Percentiles rank a stretch among this genome's conserved stretches.
Conservation (phyloP, 2,113 vertebrate species). For the Rhinoderma darwinii region DNA sequence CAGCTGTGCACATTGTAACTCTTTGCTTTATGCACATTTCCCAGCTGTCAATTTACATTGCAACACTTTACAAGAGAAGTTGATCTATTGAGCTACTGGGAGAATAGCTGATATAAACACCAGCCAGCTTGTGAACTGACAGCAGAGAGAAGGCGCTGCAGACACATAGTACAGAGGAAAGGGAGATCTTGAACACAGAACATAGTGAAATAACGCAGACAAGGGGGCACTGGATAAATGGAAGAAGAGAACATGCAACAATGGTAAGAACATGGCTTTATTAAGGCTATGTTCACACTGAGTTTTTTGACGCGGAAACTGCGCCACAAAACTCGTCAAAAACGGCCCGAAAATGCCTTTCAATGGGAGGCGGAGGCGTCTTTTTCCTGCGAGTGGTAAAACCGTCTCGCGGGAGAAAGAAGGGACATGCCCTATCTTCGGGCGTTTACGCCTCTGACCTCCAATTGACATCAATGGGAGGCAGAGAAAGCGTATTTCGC, state of each 20-base stretch:
- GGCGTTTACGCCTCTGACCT: no score
- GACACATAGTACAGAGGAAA: not conserved
- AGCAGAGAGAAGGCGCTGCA: slow-evolving; percentile 32
- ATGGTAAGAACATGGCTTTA: not conserved
- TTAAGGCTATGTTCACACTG: not conserved
- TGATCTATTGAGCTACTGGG: slow-evolving; percentile 61
- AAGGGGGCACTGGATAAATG: not conserved
- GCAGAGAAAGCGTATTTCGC: no score
- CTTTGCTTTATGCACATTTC: slow-evolving; percentile 61
- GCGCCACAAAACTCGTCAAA: no score
- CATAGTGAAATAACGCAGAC: not conserved
- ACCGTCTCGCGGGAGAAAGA: no score
- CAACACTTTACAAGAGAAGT: slow-evolving; percentile 60
- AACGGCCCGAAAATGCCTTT: no score
- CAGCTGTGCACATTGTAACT: slow-evolving; percentile 61
- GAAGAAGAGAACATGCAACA: not conserved
- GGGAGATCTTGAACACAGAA: not conserved
- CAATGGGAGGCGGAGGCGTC: no score
- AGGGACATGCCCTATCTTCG: no score
- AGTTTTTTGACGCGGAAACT: no score
- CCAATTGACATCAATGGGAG: no score
- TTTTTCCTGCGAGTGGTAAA: no score
- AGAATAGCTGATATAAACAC: slow-evolving; percentile 58
- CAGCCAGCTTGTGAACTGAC: slow-evolving; percentile 49
- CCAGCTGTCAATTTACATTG: slow-evolving; percentile 61